Evolutionary conservation across 2,888 invertebrate species (phyloP), one percentile per base, ranked within the genome.

Genomic region (Philopedon plagiatum): DNA sequence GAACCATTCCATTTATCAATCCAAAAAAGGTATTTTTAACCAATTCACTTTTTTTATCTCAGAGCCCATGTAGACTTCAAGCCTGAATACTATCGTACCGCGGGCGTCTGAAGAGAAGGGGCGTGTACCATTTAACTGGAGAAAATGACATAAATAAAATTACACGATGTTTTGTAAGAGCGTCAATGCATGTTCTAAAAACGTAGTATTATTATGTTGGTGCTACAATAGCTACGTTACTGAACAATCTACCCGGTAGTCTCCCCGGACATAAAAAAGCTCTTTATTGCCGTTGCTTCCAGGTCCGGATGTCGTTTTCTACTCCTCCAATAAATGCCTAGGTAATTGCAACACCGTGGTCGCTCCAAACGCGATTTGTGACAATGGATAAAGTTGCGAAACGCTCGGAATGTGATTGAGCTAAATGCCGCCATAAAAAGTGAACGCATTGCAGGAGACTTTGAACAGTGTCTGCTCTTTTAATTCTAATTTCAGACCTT

Each of bases 351-450:
- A 64, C 67, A 60, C 71, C 66, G 77, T 71, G 77, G 75, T 63
- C 73, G 60, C 65, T 73, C 76, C 71, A 74, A 66, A 73, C 75
- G 77, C 80, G 81, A 81, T 81, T 82, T 82, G 82, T 81, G 82
- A 81, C 82, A 81, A 78, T 77, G 79, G 78, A 77, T 81, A 78
- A 80, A 81, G 80, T 80, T 78, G 78, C 78, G 78, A 79, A 80
- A 81, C 78, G 81, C 76, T 70, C 57, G 81, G 82, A 82, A 83
- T 83, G 80, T 81, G 81, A 83, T 82, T 82, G 81, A 80, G 78
- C 80, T 80, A 80, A 81, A 82, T 81, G 80, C 79, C 76, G 76
- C 77, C 74, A 80, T 81, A 82, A 82, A 82, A 82, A 82, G 79
- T 61, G 56, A 54, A 64, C 65, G 73, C 70, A 70, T 67, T 71